These are phyloP conservation scores for Pangasius sanitwongsei DNA, from an alignment of 2,797 vertebrate genomes.

Conservation along the genomic window DNA sequence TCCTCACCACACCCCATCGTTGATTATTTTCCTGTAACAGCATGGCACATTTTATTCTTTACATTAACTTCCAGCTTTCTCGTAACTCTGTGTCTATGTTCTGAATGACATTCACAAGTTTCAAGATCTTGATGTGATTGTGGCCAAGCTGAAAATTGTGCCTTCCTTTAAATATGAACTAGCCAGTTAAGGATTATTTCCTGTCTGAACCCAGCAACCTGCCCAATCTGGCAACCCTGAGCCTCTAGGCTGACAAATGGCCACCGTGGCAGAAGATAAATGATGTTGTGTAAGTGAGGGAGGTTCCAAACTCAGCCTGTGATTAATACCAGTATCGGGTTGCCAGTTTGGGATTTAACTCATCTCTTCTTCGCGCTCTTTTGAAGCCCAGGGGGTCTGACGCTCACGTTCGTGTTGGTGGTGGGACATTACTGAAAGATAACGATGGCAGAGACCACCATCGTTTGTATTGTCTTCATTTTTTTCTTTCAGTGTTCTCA, in stretches of 20 bases:
- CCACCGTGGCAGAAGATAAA: constrained; percentile 71
- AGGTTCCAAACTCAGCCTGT: constrained; percentile 77
- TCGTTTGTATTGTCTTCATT: constrained; percentile 47
- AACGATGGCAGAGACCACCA: constrained; percentile 57
- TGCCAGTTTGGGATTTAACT: constrained; percentile 73
- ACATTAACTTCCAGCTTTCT: background rate
- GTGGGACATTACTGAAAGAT: constrained; percentile 65
- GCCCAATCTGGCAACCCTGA: constrained; percentile 40
- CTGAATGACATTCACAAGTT: background rate
- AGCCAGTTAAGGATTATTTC: background rate
- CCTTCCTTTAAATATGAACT: background rate
- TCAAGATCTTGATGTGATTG: background rate
- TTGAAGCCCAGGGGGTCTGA: constrained; percentile 40
- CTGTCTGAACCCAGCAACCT: background rate
- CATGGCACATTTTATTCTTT: background rate
- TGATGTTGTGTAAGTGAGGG: constrained; percentile 71
- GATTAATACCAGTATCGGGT: constrained; percentile 77
- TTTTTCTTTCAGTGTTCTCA: background rate
- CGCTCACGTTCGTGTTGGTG: constrained; percentile 61
- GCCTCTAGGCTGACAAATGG: constrained; percentile 73
- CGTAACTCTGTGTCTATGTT: background rate
- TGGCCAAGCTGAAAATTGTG: background rate
- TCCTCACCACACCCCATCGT: background rate
- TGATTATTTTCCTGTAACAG: background rate
- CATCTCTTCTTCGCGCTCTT: constrained; percentile 61